These are phyloP conservation scores for Nesoenas mayeri DNA, from an alignment of 2,113 vertebrate genomes.

Conservation along the genomic window DNA sequence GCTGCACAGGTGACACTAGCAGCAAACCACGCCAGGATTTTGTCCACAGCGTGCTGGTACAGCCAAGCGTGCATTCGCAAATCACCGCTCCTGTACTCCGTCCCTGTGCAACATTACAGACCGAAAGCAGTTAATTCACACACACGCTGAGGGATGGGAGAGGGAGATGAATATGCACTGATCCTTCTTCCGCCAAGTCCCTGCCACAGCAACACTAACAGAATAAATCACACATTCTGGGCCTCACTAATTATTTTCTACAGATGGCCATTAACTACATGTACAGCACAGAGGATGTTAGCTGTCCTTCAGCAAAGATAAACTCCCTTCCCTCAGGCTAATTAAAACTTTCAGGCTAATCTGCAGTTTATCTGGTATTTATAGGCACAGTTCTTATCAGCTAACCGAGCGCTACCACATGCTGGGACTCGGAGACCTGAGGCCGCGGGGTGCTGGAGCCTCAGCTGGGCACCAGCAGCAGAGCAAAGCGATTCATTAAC, in stretches of 20 bases:
- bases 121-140: neutral
- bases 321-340: conserved; percentile 29
- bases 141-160: neutral
- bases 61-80: neutral
- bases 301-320: conserved; percentile 32
- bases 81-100: neutral
- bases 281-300: neutral
- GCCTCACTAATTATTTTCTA: neutral
- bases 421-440: neutral
- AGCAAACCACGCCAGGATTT: no score
- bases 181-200: conserved; percentile 18
- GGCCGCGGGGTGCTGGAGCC: neutral
- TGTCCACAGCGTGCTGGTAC: neutral
- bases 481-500: neutral
- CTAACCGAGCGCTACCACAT: neutral
- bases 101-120: neutral
- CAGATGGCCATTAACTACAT: conserved; percentile 14
- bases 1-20: neutral
- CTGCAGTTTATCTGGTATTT: conserved; percentile 43
- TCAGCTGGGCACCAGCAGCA: neutral
- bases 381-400: conserved; percentile 23
- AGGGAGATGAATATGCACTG: neutral
- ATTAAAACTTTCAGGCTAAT: conserved; percentile 59
- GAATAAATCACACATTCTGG: neutral
- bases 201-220: conserved; percentile 1